Evolutionary conservation across 2,113 vertebrate species (phyloP).

Genomic region (Anoplopoma fimbria): DNA sequence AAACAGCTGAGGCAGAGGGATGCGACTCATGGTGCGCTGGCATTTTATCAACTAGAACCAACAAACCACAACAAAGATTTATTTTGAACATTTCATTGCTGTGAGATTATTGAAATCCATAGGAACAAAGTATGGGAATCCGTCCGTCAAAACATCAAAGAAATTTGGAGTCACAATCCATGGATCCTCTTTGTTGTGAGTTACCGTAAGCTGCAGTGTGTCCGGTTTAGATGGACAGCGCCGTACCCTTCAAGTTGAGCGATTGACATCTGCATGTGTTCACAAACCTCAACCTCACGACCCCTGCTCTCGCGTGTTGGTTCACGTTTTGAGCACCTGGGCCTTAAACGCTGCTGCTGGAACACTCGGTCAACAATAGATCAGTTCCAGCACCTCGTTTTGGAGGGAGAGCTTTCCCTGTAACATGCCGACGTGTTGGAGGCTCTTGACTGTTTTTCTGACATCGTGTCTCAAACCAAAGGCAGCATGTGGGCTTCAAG

Average conservation of each 20-base stretch:
- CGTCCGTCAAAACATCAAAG: constrained; percentile 1
- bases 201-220: background rate
- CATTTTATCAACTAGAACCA: constrained; percentile 16
- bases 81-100: background rate
- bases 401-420: constrained; percentile 16
- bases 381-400: constrained; percentile 26
- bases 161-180: background rate
- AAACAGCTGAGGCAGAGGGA: background rate
- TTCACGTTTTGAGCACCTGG: constrained; percentile 23
- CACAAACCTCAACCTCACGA: constrained; percentile 1
- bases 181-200: no score
- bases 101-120: background rate
- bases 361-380: constrained; percentile 31
- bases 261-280: constrained; percentile 24
- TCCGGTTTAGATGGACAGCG: background rate
- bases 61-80: background rate
- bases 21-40: background rate
- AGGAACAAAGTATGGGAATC: background rate
- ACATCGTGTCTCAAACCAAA: constrained; percentile 18
- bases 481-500: constrained; percentile 17
- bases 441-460: constrained; percentile 1
- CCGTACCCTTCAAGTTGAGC: background rate
- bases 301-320: constrained; percentile 4
- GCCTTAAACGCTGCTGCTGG: constrained; percentile 9
- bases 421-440: constrained; percentile 4